A percentile compares a stretch with the other conserved stretches of the same genome.
Evolutionary conservation across 2,797 vertebrate species (phyloP).

Genomic region (Sebastes diaconus): DNA sequence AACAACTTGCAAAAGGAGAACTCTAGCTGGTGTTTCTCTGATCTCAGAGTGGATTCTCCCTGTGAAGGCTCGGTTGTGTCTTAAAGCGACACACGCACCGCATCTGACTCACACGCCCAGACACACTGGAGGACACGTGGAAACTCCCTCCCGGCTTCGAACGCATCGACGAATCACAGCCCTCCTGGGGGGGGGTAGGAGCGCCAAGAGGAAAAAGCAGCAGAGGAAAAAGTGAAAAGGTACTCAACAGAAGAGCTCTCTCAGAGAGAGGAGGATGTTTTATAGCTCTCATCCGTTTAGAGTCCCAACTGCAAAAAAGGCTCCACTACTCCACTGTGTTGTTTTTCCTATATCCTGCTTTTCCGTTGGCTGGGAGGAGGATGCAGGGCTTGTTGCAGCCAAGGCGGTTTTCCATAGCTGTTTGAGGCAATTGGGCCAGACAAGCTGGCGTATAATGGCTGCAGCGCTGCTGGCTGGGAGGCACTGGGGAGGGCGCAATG

Average conservation of each 20-base stretch:
- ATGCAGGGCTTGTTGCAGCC: slow-evolving; percentile 81
- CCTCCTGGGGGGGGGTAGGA: slow-evolving; percentile 56
- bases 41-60: slow-evolving; percentile 78
- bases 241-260: slow-evolving; percentile 57
- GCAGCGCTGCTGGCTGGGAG: slow-evolving; percentile 75
- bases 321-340: slow-evolving; percentile 53
- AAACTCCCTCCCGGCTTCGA: slow-evolving; percentile 77
- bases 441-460: slow-evolving; percentile 74
- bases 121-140: slow-evolving; percentile 76
- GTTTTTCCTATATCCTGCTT: slow-evolving; percentile 80
- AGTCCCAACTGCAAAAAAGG: slow-evolving; percentile 25
- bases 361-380: slow-evolving; percentile 86
- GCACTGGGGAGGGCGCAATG: slow-evolving; percentile 81
- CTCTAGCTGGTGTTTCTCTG: slow-evolving; percentile 71
- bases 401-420: slow-evolving; percentile 85
- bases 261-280: slow-evolving; percentile 59
- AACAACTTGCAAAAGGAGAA: slow-evolving; percentile 72
- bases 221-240: slow-evolving; percentile 72
- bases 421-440: slow-evolving; percentile 80
- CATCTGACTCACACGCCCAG: slow-evolving; percentile 71
- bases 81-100: slow-evolving; percentile 71
- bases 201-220: slow-evolving; percentile 55
- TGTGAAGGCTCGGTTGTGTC: slow-evolving; percentile 62
- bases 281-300: slow-evolving; percentile 49
- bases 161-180: slow-evolving; percentile 69